These are phyloP conservation scores for Proctacanthus coquilletti DNA, from an alignment of 1,140 invertebrate species.

Conservation along the genomic window DNA sequence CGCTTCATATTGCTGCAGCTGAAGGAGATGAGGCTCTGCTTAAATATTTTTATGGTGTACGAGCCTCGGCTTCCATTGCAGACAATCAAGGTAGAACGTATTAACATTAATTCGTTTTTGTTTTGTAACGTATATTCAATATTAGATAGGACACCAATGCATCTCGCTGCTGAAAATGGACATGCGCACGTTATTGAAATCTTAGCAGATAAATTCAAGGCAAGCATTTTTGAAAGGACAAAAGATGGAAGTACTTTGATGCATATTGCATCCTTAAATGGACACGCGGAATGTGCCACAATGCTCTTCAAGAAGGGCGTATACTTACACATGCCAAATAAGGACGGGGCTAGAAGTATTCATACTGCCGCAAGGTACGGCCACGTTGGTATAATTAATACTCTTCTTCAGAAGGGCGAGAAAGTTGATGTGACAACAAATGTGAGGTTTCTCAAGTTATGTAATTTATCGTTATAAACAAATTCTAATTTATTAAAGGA, in stretches of 20 bases:
- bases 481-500: constrained; percentile 44
- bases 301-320: constrained; percentile 97
- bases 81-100: constrained; percentile 78
- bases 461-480: not conserved
- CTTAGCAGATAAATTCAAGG: constrained; percentile 94
- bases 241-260: constrained; percentile 96
- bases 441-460: constrained; percentile 38
- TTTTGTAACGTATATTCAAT: not conserved
- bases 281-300: constrained; percentile 95
- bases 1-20: constrained; percentile 86
- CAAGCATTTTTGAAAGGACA: constrained; percentile 82
- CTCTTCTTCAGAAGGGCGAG: constrained; percentile 87
- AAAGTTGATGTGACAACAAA: constrained; percentile 89
- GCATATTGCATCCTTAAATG: constrained; percentile 93
- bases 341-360: constrained; percentile 81
- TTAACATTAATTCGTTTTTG: not conserved
- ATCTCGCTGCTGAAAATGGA: constrained; percentile 92
- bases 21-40: constrained; percentile 88
- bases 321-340: constrained; percentile 99
- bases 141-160: constrained; percentile 86
- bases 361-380: constrained; percentile 86
- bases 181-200: constrained; percentile 91
- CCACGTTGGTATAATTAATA: constrained; percentile 94
- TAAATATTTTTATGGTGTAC: constrained; percentile 87
- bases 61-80: constrained; percentile 81